Evolutionary conservation across 2,797 vertebrate genomes (phyloP).

Genomic region (Manis crassicaudata): DNA sequence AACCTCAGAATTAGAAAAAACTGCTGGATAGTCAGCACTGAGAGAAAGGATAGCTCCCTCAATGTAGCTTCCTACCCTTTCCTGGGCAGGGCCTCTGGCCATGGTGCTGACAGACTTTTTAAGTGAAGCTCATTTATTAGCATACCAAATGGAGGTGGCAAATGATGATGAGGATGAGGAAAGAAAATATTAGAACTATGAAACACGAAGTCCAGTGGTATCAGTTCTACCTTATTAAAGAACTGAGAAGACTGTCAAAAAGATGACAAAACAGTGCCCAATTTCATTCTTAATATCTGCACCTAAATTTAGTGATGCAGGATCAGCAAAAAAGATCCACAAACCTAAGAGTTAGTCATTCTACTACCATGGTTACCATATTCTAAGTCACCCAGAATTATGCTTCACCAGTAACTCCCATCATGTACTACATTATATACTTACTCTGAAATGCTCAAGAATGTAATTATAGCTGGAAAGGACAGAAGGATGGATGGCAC

Average conservation of each 20-base stretch:
- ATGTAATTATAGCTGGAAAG: neutral
- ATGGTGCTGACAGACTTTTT: constrained; percentile 64
- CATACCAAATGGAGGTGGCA: neutral
- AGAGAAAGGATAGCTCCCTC: constrained; percentile 50
- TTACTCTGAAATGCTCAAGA: neutral
- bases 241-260: neutral
- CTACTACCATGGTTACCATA: neutral
- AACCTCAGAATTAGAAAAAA: constrained; percentile 1
- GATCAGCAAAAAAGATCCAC: neutral
- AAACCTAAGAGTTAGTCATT: neutral
- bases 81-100: constrained; percentile 32
- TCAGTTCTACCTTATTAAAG: neutral
- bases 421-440: neutral
- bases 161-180: neutral
- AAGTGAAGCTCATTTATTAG: neutral
- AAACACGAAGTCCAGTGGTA: neutral
- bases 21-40: constrained; percentile 44
- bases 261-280: neutral
- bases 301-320: neutral
- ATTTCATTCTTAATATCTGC: neutral
- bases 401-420: neutral
- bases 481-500: neutral
- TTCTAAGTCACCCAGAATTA: neutral
- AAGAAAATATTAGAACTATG: neutral
- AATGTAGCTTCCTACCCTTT: neutral